Evolutionary conservation across 2,888 invertebrate species (phyloP).

Genomic region (Apodemia mormo): DNA sequence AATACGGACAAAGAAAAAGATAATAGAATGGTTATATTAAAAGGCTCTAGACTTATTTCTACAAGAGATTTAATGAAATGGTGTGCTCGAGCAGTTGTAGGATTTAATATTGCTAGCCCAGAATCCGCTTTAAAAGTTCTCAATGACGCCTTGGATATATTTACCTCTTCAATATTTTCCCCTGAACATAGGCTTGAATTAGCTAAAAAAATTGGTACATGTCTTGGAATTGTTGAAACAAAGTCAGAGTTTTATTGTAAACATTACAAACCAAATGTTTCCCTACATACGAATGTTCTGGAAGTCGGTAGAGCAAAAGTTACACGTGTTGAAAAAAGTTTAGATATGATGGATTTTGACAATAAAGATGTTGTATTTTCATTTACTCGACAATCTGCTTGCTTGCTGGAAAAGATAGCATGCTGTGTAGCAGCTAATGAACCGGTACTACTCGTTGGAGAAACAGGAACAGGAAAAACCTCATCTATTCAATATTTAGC

Average conservation of each 20-base stretch:
- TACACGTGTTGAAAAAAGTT: conserved; percentile 61
- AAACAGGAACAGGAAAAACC: conserved; percentile 99
- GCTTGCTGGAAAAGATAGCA: conserved; percentile 93
- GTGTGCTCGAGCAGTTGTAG: conserved; percentile 89
- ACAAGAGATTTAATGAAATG: conserved; percentile 96
- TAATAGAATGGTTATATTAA: conserved; percentile 52
- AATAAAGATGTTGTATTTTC: conserved; percentile 85
- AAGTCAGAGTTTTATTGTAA: conserved; percentile 91
- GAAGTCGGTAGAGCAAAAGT: conserved; percentile 87
- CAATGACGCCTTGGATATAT: conserved; percentile 95
- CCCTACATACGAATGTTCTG: conserved; percentile 79
- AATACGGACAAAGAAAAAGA: conserved; percentile 58
- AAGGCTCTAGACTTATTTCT: conserved; percentile 85
- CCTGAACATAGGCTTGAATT: conserved; percentile 84
- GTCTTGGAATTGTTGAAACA: conserved; percentile 90
- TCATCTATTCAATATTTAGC: conserved; percentile 96
- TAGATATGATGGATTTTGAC: conserved; percentile 62
- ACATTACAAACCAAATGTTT: conserved; percentile 89
- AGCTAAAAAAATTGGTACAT: conserved; percentile 88
- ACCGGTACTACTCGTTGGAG: conserved; percentile 96
- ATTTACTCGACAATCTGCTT: conserved; percentile 90
- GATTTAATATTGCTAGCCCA: conserved; percentile 87
- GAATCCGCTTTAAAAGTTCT: conserved; percentile 87
- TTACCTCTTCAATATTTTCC: conserved; percentile 90
- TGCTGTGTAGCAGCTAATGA: conserved; percentile 92